These are phyloP conservation scores for Acipenser oxyrinchus DNA, from an alignment of 2,797 vertebrate species.

Conservation along the genomic window DNA sequence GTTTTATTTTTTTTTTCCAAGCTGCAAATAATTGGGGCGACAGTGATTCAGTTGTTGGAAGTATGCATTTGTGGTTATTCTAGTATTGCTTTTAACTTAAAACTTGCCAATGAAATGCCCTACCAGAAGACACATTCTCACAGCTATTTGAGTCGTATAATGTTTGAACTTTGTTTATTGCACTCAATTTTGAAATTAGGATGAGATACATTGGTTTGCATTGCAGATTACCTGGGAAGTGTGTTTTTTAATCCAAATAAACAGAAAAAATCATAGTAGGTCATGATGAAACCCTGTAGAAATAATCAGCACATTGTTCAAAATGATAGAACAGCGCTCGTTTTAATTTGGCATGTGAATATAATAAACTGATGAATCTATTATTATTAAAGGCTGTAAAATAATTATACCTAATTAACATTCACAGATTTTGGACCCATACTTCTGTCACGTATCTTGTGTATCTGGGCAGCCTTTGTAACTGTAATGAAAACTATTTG, in stretches of 20 bases:
- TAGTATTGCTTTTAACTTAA: too few species aligned
- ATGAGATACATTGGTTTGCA: slow-evolving; percentile 8
- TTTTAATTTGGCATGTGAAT: slow-evolving; percentile 35
- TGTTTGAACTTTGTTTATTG: slow-evolving; percentile 1
- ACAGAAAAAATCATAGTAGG: slow-evolving; percentile 14
- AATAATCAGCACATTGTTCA: slow-evolving; percentile 33
- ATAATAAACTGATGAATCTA: slow-evolving; percentile 41
- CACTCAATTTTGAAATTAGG: neutral
- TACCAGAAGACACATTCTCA: too few species aligned
- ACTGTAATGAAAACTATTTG: too few species aligned
- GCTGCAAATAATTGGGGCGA: too few species aligned
- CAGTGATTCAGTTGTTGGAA: too few species aligned
- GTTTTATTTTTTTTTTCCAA: too few species aligned
- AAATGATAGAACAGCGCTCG: slow-evolving; percentile 14
- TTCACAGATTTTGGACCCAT: slow-evolving; percentile 29
- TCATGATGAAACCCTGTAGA: slow-evolving; percentile 23
- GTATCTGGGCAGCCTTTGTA: too few species aligned
- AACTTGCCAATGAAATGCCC: too few species aligned
- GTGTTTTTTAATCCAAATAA: slow-evolving; percentile 15
- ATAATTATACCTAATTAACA: slow-evolving; percentile 32
- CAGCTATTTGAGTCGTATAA: neutral
- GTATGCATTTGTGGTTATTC: too few species aligned
- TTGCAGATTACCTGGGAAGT: slow-evolving; percentile 7
- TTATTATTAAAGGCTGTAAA: slow-evolving; percentile 39
- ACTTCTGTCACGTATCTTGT: too few species aligned